Conservation (phyloP, 2,888 invertebrate species). For the Spodoptera exigua region DNA sequence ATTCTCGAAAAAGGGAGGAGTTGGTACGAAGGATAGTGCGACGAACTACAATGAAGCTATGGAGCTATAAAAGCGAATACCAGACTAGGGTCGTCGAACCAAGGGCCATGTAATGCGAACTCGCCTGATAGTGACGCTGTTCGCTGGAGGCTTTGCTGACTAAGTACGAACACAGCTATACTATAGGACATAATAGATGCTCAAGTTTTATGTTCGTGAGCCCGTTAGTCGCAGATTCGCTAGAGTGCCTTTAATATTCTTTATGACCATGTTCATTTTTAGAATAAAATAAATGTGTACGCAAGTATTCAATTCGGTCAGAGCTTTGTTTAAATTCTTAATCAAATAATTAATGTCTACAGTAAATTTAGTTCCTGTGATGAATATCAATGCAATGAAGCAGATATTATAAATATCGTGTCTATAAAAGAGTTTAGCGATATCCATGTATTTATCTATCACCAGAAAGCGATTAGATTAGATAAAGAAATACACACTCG, state of each 20-base stretch:
- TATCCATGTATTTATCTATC: constrained; percentile 51
- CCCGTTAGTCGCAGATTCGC: constrained; percentile 28
- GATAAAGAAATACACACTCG: constrained; percentile 34
- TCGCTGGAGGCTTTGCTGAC: constrained; percentile 29
- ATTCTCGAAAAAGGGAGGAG: constrained; percentile 26
- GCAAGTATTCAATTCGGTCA: too few relatives aligned
- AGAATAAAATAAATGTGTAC: background rate
- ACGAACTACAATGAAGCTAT: constrained; percentile 35
- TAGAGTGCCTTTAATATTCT: constrained; percentile 26
- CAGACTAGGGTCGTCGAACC: constrained; percentile 58
- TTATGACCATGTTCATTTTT: constrained; percentile 22
- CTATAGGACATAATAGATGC: constrained; percentile 18
- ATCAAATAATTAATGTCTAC: too few relatives aligned
- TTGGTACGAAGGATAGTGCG: constrained; percentile 29
- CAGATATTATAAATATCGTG: constrained; percentile 26
- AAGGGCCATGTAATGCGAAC: constrained; percentile 41
- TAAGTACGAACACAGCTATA: constrained; percentile 12
- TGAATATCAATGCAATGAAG: constrained; percentile 22
- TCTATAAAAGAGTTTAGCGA: constrained; percentile 54
- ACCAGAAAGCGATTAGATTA: constrained; percentile 45
- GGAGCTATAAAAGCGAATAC: constrained; percentile 51
- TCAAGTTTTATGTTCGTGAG: constrained; percentile 35
- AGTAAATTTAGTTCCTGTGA: background rate
- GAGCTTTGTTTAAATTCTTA: too few relatives aligned
- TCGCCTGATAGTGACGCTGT: constrained; percentile 40